phyloP scores from a whole-genome alignment of 2,888 invertebrate genomes.

The Trachelus iudaicus region DNA sequence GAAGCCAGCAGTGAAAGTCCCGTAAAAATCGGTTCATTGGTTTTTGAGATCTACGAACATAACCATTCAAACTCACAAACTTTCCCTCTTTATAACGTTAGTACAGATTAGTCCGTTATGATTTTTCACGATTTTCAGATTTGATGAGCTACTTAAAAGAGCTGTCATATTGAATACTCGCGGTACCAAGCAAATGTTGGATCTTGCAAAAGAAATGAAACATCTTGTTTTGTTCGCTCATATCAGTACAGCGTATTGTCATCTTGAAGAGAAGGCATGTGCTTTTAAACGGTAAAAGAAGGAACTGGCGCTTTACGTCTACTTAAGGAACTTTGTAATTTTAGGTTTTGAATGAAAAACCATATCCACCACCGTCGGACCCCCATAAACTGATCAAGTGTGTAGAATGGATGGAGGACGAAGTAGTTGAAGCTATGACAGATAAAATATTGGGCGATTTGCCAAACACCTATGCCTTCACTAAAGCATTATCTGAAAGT shows the following conservation, averaged over 20 bases:
- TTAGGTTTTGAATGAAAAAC: conserved; percentile 79
- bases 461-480: conserved; percentile 94
- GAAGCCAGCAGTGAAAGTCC: too few species aligned
- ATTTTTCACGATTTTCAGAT: conserved; percentile 70
- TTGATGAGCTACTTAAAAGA: conserved; percentile 90
- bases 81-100: too few species aligned
- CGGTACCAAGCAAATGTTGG: conserved; percentile 89
- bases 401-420: conserved; percentile 83
- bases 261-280: conserved; percentile 70
- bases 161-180: conserved; percentile 93
- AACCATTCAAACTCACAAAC: too few species aligned
- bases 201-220: conserved; percentile 82
- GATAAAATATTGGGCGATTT: conserved; percentile 78
- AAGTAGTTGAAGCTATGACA: conserved; percentile 74
- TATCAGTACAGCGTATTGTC: conserved; percentile 92
- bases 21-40: too few species aligned
- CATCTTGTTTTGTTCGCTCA: conserved; percentile 79
- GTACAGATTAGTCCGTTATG: conserved; percentile 28
- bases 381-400: conserved; percentile 81
- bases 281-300: background rate
- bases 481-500: conserved; percentile 91
- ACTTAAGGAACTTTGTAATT: background rate
- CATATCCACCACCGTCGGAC: conserved; percentile 86
- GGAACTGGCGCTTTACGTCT: background rate
- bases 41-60: too few species aligned